Base-by-base conservation (phyloP, 2,888 invertebrate genomes). In the Acanthosoma haemorrhoidale region DNA sequence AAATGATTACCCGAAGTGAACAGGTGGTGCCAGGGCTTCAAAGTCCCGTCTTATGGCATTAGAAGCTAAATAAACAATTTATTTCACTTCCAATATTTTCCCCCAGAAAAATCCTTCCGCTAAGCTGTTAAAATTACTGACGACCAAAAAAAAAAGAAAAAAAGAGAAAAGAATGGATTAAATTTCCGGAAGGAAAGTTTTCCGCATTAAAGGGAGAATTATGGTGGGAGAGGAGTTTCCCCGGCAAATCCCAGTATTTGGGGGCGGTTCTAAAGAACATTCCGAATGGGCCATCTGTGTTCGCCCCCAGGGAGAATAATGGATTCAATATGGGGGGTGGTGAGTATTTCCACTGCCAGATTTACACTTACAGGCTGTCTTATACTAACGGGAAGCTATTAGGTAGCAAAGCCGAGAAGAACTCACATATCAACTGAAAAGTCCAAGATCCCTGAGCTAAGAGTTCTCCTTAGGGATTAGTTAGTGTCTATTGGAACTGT, bases 131-230 rank as follows among this genome's bases (percentile, higher is more conserved):
- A 9, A 51, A 51, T 51, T 51, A 51, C n/a, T n/a, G n/a, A n/a
- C n/a, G n/a, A n/a, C n/a, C n/a, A 51, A 51, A 51, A 51, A 51
- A 43, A 51, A 51, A 51, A 25, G 25, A 25, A 43, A 25, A 13
- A 21, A 21, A 11, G 21, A 21, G 21, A 13, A 6, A 25, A 4
- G 25, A 51, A 51, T n/a, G 51, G 51, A 51, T 51, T 51, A 51
- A 51, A 51, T 51, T 51, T 51, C 51, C 51, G 51, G 51, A 51
- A 51, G 29, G 51, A 25, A 51, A 51, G 51, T 51, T 51, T 51
- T 51, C 51, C 25, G 25, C 51, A 51, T 51, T 51, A 51, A 51
- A 51, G 51, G 51, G 5, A 51, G 51, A 51, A 25, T 51, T 51
- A 51, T 51, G 29, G 51, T 3, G 8, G 25, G 51, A 25, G 29